These are phyloP conservation scores for Gymnorhina tibicen DNA, from an alignment of 2,113 vertebrate species.

Conservation along the genomic window DNA sequence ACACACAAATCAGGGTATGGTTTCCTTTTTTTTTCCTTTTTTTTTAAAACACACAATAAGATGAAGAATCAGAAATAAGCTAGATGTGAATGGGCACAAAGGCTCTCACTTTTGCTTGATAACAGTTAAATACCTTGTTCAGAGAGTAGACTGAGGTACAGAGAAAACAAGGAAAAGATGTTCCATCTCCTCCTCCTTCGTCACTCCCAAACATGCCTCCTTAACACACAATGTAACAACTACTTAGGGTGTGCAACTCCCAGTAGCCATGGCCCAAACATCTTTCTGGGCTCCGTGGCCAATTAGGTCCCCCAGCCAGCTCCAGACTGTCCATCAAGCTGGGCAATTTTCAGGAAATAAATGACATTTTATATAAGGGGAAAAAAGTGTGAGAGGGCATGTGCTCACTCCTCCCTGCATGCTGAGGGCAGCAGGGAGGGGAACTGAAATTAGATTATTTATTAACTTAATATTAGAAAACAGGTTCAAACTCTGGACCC, in stretches of 20 bases:
- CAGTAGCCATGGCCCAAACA: neutral
- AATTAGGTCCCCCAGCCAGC: neutral
- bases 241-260: neutral
- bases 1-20: accelerated
- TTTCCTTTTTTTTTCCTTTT: neutral
- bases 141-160: neutral
- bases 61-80: neutral
- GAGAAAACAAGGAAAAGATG: neutral
- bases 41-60: neutral
- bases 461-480: neutral
- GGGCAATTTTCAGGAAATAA: neutral
- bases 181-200: neutral
- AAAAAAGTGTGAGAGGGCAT: neutral
- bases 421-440: neutral
- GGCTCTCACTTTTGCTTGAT: neutral
- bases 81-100: neutral
- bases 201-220: neutral
- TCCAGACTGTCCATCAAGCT: neutral
- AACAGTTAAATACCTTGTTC: neutral
- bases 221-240: neutral
- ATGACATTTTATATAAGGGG: neutral
- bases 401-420: neutral
- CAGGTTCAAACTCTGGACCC: neutral
- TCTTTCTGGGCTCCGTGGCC: neutral
- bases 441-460: neutral